Percentiles rank a stretch among this genome's conserved stretches.
Evolutionary conservation across 2,888 invertebrate genomes (phyloP).

Genomic region (Tachina grossa): DNA sequence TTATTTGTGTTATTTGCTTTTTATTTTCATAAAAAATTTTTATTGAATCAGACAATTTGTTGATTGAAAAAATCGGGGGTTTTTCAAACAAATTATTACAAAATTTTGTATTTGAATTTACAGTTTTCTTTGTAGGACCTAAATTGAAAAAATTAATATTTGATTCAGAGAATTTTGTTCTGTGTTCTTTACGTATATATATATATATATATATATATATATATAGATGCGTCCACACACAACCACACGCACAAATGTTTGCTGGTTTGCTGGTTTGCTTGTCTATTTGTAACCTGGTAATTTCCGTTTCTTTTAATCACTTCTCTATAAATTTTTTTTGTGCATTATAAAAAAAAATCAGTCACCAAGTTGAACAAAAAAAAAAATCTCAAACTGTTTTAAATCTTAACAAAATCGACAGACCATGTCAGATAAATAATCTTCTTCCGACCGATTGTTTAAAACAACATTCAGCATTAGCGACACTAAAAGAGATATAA

Average conservation of each 20-base stretch:
- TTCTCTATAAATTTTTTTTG: conserved; percentile 22
- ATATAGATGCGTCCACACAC: too few relatives aligned
- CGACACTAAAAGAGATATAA: conserved; percentile 7
- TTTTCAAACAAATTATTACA: too few relatives aligned
- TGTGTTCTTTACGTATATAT: too few relatives aligned
- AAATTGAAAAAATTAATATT: too few relatives aligned
- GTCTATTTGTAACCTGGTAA: conserved; percentile 14
- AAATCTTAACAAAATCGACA: conserved; percentile 45
- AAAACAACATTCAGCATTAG: background rate
- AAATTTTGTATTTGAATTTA: too few relatives aligned
- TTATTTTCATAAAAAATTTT: too few relatives aligned
- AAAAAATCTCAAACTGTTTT: conserved; percentile 5
- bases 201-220: too few relatives aligned
- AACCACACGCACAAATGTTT: background rate
- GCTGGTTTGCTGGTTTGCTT: conserved; percentile 12
- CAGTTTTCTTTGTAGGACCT: too few relatives aligned
- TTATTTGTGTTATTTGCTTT: too few relatives aligned
- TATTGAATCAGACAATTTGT: too few relatives aligned
- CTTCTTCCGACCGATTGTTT: conserved; percentile 49
- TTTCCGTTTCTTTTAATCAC: conserved; percentile 60
- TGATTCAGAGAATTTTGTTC: too few relatives aligned
- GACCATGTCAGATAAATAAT: conserved; percentile 54
- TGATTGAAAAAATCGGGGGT: too few relatives aligned
- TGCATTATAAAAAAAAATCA: background rate
- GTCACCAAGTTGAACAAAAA: conserved; percentile 6